These are phyloP conservation scores for Dolomedes plantarius DNA, from an alignment of 2,888 invertebrate species.

Conservation along the genomic window DNA sequence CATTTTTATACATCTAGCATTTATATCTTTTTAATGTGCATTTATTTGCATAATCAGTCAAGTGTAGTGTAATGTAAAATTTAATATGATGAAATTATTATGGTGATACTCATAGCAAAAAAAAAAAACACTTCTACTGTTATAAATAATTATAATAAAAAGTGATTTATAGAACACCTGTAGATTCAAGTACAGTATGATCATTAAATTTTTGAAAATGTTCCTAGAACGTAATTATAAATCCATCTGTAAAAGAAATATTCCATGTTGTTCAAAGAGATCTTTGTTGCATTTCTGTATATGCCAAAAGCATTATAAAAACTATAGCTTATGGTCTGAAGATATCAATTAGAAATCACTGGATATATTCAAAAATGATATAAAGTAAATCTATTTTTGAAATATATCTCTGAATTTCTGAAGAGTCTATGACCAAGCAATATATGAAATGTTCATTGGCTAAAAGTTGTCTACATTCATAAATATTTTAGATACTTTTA, in stretches of 20 bases:
- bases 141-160: neutral
- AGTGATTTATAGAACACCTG: neutral
- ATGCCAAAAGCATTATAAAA: too few relatives aligned
- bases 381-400: too few relatives aligned
- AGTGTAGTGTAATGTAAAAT: slow-evolving; percentile 6
- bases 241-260: neutral
- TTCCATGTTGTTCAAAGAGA: too few relatives aligned
- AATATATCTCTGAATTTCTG: too few relatives aligned
- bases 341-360: too few relatives aligned
- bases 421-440: too few relatives aligned
- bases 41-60: neutral
- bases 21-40: neutral
- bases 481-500: too few relatives aligned
- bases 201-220: neutral
- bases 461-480: neutral
- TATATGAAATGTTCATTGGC: too few relatives aligned
- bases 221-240: neutral
- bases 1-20: slow-evolving; percentile 5
- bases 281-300: too few relatives aligned
- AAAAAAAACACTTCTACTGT: neutral
- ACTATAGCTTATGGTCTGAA: too few relatives aligned
- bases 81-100: neutral
- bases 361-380: too few relatives aligned
- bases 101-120: neutral
- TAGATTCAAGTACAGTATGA: neutral